These are phyloP conservation scores for Vombatus ursinus DNA, from an alignment of 2,113 vertebrate species.

Conservation along the genomic window DNA sequence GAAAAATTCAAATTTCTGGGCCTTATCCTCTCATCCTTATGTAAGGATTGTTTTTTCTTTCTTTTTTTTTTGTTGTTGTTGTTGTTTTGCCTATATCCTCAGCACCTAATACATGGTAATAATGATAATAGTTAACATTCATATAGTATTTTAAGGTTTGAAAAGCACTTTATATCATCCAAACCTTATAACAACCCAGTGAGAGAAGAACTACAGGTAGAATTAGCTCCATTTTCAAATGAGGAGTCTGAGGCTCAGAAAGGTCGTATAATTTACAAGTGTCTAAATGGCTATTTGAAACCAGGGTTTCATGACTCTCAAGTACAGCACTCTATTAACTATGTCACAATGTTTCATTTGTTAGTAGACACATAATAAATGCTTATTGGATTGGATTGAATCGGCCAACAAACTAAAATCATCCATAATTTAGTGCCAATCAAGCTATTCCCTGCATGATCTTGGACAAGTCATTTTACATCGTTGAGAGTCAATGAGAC, in stretches of 20 bases:
- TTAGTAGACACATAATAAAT: not conserved
- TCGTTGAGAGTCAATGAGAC: not conserved
- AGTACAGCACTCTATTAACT: not conserved
- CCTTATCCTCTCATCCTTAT: not conserved
- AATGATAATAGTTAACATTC: not conserved
- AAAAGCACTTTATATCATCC: not conserved
- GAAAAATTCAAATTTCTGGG: not conserved
- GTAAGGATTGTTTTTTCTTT: not conserved
- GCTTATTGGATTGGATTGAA: not conserved
- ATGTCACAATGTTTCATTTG: not conserved
- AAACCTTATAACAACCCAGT: not conserved
- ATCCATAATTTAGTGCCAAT: not conserved
- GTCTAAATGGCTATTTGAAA: not conserved
- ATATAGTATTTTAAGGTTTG: not conserved
- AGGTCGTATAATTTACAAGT: not conserved
- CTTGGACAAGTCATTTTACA: not conserved
- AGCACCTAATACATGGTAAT: not conserved
- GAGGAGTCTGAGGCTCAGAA: not conserved
- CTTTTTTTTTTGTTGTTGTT: too few species aligned
- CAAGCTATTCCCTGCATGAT: not conserved
- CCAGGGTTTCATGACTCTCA: not conserved
- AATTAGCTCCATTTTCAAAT: not conserved
- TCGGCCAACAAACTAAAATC: not conserved
- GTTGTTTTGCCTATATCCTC: not conserved
- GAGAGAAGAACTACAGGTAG: not conserved